A percentile compares a stretch with the other conserved stretches of the same genome.
Evolutionary conservation across 2,113 vertebrate genomes (phyloP).

Genomic region (Lophura nycthemera): DNA sequence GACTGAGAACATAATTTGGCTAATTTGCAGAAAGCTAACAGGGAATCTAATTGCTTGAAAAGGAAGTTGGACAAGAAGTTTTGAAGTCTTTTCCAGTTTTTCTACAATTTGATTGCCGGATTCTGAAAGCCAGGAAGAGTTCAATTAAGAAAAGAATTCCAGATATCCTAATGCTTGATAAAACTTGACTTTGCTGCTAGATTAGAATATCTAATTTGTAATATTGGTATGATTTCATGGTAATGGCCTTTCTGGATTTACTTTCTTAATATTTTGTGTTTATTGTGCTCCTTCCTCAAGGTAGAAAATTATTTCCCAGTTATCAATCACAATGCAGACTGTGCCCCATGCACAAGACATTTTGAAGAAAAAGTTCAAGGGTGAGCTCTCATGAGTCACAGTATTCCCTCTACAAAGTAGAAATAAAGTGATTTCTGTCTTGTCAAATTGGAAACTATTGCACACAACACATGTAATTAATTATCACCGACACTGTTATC

Average conservation of each 20-base stretch:
- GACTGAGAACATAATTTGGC: background rate
- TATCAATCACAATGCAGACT: background rate
- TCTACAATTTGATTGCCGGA: background rate
- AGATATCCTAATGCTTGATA: background rate
- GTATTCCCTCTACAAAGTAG: background rate
- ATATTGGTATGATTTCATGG: background rate
- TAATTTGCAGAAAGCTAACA: background rate
- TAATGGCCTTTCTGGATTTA: background rate
- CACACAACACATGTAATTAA: background rate
- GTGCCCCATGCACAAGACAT: background rate
- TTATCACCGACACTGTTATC: background rate
- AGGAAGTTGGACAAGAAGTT: background rate
- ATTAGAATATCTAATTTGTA: background rate
- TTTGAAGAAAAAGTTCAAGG: background rate
- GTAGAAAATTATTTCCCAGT: background rate
- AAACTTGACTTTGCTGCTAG: background rate
- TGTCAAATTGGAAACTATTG: background rate
- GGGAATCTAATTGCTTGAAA: background rate
- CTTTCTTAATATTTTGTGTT: background rate
- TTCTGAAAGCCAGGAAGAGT: background rate
- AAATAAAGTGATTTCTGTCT: background rate
- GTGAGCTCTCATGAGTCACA: background rate
- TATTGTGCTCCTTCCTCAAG: background rate
- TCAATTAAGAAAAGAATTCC: background rate
- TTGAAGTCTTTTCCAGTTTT: background rate